Base-by-base conservation (phyloP, 2,113 vertebrate genomes). In the Cyanoliseus patagonus region DNA sequence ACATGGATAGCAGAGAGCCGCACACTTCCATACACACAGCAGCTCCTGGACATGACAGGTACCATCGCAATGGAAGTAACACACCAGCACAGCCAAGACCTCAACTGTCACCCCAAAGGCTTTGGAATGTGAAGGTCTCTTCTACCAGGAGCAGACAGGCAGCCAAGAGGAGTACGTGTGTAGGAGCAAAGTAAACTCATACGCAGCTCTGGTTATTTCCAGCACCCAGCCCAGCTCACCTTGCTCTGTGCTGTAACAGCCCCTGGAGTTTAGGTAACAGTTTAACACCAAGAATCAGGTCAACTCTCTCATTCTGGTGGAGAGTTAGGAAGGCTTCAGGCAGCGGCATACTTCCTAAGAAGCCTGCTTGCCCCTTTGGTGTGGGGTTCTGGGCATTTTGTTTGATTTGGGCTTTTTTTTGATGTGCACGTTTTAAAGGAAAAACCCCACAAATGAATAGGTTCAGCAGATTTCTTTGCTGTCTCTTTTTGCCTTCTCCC, bases 11-110 rank as follows among this genome's bases (percentile, higher is more conserved):
- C 9, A 2, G 6, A 52, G 47, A 47, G 49, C 53, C 23, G 61
- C 10, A 18, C 5, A 2, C 4, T 9, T 23, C 47, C 0, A 1
- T 8, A 11, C 0, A 22, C 22, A 12, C 9, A 10, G 59, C 37
- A 76, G 37, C 28, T 79, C 44, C 24, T 1, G 42, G 33, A 7
- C 10, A 2, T 0, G 11, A 19, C 11, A 3, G n/a, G 22, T 59
- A 11, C 7, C 22, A 18, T 10, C 23, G 3, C 62, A 3, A 3
- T 9, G 59, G 57, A 30, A 24, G 10, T 3, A 7, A 59, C 17
- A 3, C 61, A 11, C 25, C 23, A 3, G 73, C 31, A 13, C 16
- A 42, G 19, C 31, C 3, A 27, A n/a, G n/a, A 22, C 24, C 47
- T 18, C 10, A 28, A 6, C 28, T 2, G 7, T 1, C 1, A 5